A percentile compares a stretch with the other conserved stretches of the same genome.
Conservation (phyloP, 2,113 vertebrate genomes). For the Bujurquina vittata region DNA sequence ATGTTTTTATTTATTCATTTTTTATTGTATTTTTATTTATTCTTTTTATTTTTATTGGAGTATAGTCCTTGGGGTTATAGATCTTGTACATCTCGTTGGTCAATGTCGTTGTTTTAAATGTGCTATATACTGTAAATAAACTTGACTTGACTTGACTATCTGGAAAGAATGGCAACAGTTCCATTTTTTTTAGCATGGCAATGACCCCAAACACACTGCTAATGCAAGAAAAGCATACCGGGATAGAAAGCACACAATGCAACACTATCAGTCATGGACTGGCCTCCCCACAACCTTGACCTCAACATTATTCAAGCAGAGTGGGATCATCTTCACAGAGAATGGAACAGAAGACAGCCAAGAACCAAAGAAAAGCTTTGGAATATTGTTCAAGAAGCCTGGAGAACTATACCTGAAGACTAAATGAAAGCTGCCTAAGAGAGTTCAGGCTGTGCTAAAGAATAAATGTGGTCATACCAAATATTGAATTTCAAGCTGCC, state of each 20-base stretch:
- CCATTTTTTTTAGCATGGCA: not conserved
- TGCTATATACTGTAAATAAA: no score
- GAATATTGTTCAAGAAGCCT: not conserved
- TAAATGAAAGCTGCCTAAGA: not conserved
- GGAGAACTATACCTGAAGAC: not conserved
- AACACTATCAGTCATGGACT: not conserved
- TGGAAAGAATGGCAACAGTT: not conserved
- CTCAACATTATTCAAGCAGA: no score
- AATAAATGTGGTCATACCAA: not conserved
- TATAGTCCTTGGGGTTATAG: no score
- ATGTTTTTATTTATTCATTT: no score
- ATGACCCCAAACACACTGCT: not conserved
- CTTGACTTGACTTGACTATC: not conserved
- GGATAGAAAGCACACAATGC: not conserved
- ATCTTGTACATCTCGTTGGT: no score
- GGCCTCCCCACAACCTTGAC: not conserved
- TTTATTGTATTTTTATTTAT: no score
- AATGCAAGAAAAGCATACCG: not conserved
- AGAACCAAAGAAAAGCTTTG: not conserved
- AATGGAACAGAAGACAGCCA: not conserved
- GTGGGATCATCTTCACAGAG: not conserved
- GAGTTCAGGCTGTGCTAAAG: not conserved
- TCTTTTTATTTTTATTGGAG: no score
- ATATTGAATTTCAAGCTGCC: no score
- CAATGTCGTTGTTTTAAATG: no score